Percentiles rank a stretch among this genome's conserved stretches.
phyloP scores from a whole-genome alignment of 2,113 vertebrate genomes.

The Oncorhynchus keta region DNA sequence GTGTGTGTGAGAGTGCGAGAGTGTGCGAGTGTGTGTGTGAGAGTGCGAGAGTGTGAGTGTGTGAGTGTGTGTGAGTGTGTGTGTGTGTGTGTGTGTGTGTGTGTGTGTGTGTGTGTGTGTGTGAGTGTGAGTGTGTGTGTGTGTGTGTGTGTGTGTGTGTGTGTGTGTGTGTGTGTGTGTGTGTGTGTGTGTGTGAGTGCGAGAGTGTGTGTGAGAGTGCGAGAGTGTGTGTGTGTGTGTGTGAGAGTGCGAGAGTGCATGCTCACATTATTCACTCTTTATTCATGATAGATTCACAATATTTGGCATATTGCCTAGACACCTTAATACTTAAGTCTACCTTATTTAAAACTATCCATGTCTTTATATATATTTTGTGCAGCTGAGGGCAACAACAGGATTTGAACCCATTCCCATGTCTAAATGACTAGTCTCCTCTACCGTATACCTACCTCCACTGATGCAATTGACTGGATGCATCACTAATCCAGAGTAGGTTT shows the following conservation, averaged over 20 bases:
- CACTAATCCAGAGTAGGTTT: slow-evolving; percentile 44
- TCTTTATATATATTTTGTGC: not conserved
- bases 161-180: too few relatives aligned
- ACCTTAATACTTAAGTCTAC: too few relatives aligned
- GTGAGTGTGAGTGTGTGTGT: too few relatives aligned
- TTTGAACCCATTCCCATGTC: slow-evolving; percentile 34
- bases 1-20: not conserved
- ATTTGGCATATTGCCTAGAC: too few relatives aligned
- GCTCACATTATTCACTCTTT: not conserved
- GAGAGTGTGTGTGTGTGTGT: not conserved
- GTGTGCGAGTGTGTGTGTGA: slow-evolving; percentile 14
- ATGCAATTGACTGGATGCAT: slow-evolving; percentile 64
- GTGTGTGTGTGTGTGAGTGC: slow-evolving; percentile 5
- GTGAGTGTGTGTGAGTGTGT: not conserved
- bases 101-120: too few relatives aligned
- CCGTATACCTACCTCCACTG: slow-evolving; percentile 28
- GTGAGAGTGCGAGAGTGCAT: not conserved
- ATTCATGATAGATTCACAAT: not conserved
- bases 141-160: too few relatives aligned
- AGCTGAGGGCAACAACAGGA: slow-evolving; percentile 20
- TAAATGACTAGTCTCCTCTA: slow-evolving; percentile 17
- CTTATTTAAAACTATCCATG: too few relatives aligned
- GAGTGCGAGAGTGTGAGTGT: slow-evolving; percentile 7
- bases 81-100: too few relatives aligned
- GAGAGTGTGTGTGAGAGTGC: not conserved